Evolutionary conservation across 2,797 vertebrate species (phyloP).

Genomic region (Hippocampus kuda): DNA sequence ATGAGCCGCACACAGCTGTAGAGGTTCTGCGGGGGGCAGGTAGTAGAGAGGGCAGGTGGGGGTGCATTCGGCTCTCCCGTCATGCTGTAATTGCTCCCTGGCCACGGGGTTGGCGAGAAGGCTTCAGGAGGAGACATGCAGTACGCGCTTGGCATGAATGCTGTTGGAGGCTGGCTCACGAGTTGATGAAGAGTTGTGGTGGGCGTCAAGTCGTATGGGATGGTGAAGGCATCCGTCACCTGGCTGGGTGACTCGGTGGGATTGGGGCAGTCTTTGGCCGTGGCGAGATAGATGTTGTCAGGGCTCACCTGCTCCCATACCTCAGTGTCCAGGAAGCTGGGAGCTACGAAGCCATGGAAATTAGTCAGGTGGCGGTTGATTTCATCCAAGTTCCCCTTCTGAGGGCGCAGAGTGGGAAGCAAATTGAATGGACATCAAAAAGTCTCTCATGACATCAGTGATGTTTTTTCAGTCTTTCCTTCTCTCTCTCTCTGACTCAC

Average conservation of each 20-base stretch:
- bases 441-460: too few species aligned
- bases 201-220: neutral
- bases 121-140: neutral
- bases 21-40: constrained; percentile 44
- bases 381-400: constrained; percentile 67
- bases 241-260: neutral
- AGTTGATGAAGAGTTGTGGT: neutral
- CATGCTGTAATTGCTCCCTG: constrained; percentile 48
- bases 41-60: fast-evolving
- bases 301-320: constrained; percentile 53
- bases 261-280: neutral
- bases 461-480: too few species aligned
- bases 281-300: constrained; percentile 13
- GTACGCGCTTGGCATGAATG: constrained; percentile 17
- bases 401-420: neutral
- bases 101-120: constrained; percentile 5
- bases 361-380: constrained; percentile 62
- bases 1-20: constrained; percentile 69
- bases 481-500: too few species aligned
- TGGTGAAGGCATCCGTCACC: constrained; percentile 11
- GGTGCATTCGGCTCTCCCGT: constrained; percentile 12
- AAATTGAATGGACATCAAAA: neutral
- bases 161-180: neutral
- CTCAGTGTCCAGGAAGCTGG: constrained; percentile 48
- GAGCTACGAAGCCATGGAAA: constrained; percentile 58